These are phyloP conservation scores for Caenorhabditis japonica DNA, from an alignment of 2,888 invertebrate species.

Conservation along the genomic window DNA sequence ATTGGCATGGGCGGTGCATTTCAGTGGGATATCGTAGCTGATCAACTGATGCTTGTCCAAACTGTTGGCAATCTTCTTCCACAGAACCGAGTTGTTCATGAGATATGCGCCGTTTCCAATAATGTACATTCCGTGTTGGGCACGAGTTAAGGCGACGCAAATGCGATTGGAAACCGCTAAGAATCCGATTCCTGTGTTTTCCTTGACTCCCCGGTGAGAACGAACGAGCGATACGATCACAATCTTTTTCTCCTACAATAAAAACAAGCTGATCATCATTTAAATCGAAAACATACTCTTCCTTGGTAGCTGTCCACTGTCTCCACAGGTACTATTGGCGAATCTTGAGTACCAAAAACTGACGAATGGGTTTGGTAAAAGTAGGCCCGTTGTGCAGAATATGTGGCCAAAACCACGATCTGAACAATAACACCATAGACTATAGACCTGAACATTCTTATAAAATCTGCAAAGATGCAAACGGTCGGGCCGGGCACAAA, in stretches of 20 bases:
- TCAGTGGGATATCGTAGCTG: conserved; percentile 44
- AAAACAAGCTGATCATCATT: neutral
- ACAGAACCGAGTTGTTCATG: conserved; percentile 50
- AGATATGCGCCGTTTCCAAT: conserved; percentile 82
- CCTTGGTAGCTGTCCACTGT: conserved; percentile 66
- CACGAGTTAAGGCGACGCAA: conserved; percentile 82
- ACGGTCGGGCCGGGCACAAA: too few species aligned
- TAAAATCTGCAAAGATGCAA: too few species aligned
- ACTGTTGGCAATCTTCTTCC: conserved; percentile 51
- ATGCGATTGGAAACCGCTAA: conserved; percentile 75
- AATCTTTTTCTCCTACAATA: conserved; percentile 79
- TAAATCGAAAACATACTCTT: conserved; percentile 22
- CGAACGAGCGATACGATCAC: conserved; percentile 86
- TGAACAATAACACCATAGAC: too few species aligned
- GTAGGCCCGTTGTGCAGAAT: conserved; percentile 82
- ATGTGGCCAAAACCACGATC: conserved; percentile 85
- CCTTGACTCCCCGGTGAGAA: conserved; percentile 82
- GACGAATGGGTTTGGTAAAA: neutral
- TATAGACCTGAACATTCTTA: too few species aligned
- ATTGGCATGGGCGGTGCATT: conserved; percentile 60
- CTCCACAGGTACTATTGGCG: conserved; percentile 48
- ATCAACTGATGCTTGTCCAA: conserved; percentile 14
- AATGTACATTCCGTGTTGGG: conserved; percentile 84
- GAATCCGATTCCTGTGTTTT: conserved; percentile 75
- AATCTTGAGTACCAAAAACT: conserved; percentile 2